Evolutionary conservation across 2,797 vertebrate genomes (phyloP).

Genomic region (Helarctos malayanus): DNA sequence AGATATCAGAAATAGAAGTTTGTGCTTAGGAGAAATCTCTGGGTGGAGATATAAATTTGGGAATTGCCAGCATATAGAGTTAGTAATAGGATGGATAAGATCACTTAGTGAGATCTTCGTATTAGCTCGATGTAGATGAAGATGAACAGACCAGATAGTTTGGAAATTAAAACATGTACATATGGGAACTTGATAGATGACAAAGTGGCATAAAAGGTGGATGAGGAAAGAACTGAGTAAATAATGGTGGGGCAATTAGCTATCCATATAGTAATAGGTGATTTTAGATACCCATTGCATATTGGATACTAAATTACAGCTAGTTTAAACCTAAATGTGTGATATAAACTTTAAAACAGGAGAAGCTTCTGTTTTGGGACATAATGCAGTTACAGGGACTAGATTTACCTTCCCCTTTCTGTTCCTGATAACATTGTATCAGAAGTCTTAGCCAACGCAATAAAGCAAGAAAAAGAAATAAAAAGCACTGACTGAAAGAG

Average conservation of each 20-base stretch:
- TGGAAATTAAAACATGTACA: neutral
- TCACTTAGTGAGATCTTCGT: neutral
- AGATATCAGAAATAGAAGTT: neutral
- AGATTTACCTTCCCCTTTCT: too few species aligned
- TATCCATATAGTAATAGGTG: neutral
- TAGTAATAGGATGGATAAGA: neutral
- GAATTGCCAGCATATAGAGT: neutral
- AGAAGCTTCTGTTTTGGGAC: too few species aligned
- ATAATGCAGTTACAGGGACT: too few species aligned
- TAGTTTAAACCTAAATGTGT: neutral
- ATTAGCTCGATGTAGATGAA: neutral
- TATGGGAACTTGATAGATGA: neutral
- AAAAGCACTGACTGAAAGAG: too few species aligned
- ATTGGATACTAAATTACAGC: neutral
- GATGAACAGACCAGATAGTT: neutral
- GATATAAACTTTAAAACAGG: too few species aligned
- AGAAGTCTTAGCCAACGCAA: too few species aligned
- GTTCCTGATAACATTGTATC: too few species aligned
- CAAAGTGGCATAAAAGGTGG: neutral
- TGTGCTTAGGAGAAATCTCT: neutral
- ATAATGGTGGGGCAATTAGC: neutral
- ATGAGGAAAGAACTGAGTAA: neutral
- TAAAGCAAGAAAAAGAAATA: too few species aligned
- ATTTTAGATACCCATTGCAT: neutral
- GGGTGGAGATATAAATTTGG: neutral